Conservation (phyloP, 2,797 vertebrate genomes). For the Trichosurus vulpecula region DNA sequence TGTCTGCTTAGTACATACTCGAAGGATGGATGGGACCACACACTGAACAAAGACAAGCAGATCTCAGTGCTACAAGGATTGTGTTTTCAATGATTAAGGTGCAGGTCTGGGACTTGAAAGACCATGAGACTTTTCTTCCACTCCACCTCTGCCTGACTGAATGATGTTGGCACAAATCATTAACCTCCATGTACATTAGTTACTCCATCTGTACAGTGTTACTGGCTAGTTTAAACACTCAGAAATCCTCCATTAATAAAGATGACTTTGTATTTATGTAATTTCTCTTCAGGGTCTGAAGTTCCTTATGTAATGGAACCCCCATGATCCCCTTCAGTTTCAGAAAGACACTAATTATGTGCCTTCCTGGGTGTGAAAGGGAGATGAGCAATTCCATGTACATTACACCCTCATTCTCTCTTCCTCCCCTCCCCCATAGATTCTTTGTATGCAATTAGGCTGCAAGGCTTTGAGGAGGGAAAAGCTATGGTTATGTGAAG, state of each 20-base stretch:
- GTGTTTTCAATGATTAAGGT: conserved; percentile 70
- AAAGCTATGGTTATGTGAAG: not conserved
- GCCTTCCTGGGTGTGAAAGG: conserved; percentile 40
- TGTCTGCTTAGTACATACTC: conserved; percentile 52
- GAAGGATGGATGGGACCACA: conserved; percentile 72
- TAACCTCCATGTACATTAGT: conserved; percentile 57
- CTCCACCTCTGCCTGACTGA: conserved; percentile 61
- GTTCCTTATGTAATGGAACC: conserved; percentile 49
- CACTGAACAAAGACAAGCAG: conserved; percentile 61
- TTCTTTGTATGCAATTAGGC: not conserved
- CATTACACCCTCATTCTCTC: not conserved
- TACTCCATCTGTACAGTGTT: conserved; percentile 70
- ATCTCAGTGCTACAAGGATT: conserved; percentile 61
- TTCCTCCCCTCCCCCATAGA: not conserved
- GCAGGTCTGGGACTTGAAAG: conserved; percentile 62
- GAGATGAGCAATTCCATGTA: conserved; percentile 56
- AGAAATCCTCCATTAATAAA: conserved; percentile 69
- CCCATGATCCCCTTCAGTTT: conserved; percentile 48
- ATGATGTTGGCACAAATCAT: conserved; percentile 59
- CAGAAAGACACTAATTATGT: conserved; percentile 36
- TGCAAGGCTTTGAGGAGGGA: not conserved
- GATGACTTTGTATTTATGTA: conserved; percentile 67
- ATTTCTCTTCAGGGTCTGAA: conserved; percentile 64
- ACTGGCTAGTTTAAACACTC: conserved; percentile 75
- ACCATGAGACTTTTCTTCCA: conserved; percentile 66